Evolutionary conservation across 2,113 vertebrate genomes (phyloP).

Genomic region (Emydura subglobosa): DNA sequence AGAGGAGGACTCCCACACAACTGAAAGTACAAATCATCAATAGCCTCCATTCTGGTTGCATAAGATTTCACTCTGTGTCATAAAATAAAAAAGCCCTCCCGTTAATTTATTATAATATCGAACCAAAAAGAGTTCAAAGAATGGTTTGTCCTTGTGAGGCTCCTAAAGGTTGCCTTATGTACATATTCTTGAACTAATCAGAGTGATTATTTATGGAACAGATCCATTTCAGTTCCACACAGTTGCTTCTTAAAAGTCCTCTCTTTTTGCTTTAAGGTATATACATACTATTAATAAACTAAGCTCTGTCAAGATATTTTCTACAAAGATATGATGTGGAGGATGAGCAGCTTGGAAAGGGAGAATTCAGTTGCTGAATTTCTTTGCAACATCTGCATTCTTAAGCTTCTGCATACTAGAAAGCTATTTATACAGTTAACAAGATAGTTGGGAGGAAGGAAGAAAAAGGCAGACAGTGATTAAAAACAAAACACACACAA

Average conservation of each 20-base stretch:
- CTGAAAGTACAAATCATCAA: background rate
- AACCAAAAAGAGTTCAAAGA: constrained; percentile 16
- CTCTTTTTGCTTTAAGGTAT: constrained; percentile 34
- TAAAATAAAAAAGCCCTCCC: constrained; percentile 31
- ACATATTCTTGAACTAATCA: constrained; percentile 29
- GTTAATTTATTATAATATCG: background rate
- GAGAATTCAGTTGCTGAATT: background rate
- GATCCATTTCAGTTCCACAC: constrained; percentile 2
- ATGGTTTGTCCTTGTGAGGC: background rate
- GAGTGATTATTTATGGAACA: constrained; percentile 20
- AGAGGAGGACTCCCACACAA: background rate
- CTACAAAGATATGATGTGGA: background rate
- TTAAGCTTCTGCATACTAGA: background rate
- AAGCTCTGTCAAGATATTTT: constrained; percentile 50
- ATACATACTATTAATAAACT: background rate
- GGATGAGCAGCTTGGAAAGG: background rate
- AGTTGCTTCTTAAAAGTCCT: constrained; percentile 11
- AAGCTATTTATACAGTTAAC: constrained; percentile 28
- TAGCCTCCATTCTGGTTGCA: background rate
- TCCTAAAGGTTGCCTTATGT: constrained; percentile 21
- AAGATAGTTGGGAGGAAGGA: constrained; percentile 11
- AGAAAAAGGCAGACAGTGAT: background rate
- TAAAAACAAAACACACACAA: background rate
- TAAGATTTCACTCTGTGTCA: background rate
- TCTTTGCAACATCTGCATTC: background rate